Evolutionary conservation across 2,113 vertebrate genomes (phyloP), one percentile per base, ranked within the genome.

Genomic region (Mystacornis crossleyi): DNA sequence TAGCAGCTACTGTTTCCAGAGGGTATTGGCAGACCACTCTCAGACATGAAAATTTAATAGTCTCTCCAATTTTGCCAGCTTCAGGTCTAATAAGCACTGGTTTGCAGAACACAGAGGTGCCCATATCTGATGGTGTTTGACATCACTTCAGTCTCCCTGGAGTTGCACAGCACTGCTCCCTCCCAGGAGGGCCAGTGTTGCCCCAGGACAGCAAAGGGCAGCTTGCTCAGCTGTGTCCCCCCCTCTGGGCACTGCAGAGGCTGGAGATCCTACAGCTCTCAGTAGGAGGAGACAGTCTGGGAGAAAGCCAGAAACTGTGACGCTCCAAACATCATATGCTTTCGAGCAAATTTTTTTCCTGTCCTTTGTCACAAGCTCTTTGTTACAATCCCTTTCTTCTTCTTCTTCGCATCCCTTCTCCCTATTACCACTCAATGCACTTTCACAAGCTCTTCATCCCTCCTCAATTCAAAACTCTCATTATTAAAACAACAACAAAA

Each of bases 121-220:
- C 38, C 18, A 1, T 17, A 50, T 43, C 71, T 3, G 29, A 54
- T 3, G 6, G 8, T 21, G 51, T 11, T 28, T 45, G 62, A 25
- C 7, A 31, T 4, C 16, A 13, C 20, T 33, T 45, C 21, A 69
- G 18, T 12, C 11, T 16, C 31, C 12, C 9, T 0, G 0, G 42
- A 26, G 36, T 0, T 31, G 47, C 47, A n/a, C 26, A 42, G 78
- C 12, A 5, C 31, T 10, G 26, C n/a, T 74, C 13, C 5, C n/a
- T 34, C 31, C 34, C 55, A 21, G 0, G 14, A n/a, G 20, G 18
- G 28, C 10, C 75, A 36, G 45, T 0, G 0, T 0, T 54, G 48
- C n/a, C 29, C 21, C 58, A 67, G 20, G 40, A 34, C 42, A 47
- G 36, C 3, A 3, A 4, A 0, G 15, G 55, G 19, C 70, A 61